Evolutionary conservation across 2,113 vertebrate species (phyloP).

Genomic region (Lepus europaeus): DNA sequence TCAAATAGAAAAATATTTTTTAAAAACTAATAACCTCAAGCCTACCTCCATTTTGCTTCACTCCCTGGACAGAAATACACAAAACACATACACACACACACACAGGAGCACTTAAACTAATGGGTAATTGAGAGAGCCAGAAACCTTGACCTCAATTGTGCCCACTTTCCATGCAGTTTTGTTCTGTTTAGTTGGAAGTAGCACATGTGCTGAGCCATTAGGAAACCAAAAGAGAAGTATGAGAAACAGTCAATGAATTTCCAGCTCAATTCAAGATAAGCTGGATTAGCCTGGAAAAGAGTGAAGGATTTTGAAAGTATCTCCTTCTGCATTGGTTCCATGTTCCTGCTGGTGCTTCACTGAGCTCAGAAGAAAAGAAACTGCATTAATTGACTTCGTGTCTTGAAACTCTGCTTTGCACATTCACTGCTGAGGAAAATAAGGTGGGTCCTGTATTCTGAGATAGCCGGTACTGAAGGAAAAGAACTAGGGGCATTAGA

Average conservation of each 20-base stretch:
- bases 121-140: background rate
- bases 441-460: background rate
- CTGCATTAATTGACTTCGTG: background rate
- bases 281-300: background rate
- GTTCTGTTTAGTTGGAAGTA: background rate
- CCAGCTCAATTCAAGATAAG: background rate
- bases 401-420: background rate
- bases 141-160: background rate
- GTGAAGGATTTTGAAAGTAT: background rate
- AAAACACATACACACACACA: background rate
- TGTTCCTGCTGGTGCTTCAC: background rate
- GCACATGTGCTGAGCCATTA: background rate
- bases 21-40: background rate
- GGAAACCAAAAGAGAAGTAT: background rate
- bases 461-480: background rate
- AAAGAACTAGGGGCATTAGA: background rate
- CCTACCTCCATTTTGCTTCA: background rate
- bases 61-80: rapidly evolving
- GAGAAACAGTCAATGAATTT: background rate
- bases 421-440: background rate
- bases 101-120: background rate
- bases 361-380: background rate
- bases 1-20: no score
- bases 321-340: background rate
- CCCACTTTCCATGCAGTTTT: background rate